phyloP scores from a whole-genome alignment of 2,797 vertebrate genomes.

The Vireo griseus region DNA sequence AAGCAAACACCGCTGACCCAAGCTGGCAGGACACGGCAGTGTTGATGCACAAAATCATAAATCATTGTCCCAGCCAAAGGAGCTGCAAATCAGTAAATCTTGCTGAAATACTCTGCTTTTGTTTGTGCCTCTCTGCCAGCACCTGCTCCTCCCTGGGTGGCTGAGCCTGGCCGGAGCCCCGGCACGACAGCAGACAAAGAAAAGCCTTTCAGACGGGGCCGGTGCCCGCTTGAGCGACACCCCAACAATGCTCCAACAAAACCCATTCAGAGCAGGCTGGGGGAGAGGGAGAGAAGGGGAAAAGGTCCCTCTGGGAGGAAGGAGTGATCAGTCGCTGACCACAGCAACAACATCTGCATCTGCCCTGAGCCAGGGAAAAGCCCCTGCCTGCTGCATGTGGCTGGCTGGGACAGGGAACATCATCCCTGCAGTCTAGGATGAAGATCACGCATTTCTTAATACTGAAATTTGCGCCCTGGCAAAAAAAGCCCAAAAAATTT shows the following conservation, averaged over 20 bases:
- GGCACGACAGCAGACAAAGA: constrained; percentile 18
- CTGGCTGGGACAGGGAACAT: background rate
- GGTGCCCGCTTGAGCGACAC: background rate
- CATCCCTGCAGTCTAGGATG: accelerated
- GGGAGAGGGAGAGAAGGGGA: background rate
- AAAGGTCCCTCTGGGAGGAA: background rate
- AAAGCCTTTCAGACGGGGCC: background rate
- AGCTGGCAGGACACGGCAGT: accelerated
- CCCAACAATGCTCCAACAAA: background rate
- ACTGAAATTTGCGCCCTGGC: background rate
- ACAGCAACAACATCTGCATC: constrained; percentile 26
- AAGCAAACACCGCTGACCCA: accelerated
- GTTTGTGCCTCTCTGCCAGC: background rate
- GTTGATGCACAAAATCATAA: background rate
- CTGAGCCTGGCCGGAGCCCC: constrained; percentile 5
- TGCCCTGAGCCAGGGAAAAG: background rate
- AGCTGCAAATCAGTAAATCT: background rate
- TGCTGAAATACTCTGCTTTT: constrained; percentile 2
- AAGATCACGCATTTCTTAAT: background rate
- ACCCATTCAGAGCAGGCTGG: background rate
- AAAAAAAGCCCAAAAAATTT: background rate
- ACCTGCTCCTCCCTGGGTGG: constrained; percentile 51
- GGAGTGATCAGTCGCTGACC: background rate
- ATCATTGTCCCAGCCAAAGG: background rate
- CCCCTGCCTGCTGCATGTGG: accelerated